Conservation (phyloP, 1,140 invertebrate genomes). For the Ceratosolen solmsi region DNA sequence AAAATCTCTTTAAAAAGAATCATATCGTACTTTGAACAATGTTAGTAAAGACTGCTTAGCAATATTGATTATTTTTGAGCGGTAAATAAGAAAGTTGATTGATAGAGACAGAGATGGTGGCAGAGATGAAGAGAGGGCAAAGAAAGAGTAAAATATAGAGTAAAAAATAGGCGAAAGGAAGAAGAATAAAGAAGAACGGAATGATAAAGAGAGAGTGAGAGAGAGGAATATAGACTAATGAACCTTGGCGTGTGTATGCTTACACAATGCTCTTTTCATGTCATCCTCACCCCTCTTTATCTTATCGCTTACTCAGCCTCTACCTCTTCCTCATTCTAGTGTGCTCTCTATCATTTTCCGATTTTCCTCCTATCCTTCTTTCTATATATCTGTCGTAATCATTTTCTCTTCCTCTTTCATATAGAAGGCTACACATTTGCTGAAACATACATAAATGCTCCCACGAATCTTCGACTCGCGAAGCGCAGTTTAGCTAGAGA, state of each 20-base stretch:
- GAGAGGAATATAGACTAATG: background rate
- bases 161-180: no score
- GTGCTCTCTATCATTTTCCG: no score
- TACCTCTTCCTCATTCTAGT: no score
- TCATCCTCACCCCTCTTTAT: background rate
- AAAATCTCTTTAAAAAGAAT: no score
- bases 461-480: background rate
- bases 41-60: no score
- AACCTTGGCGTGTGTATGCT: background rate
- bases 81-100: background rate
- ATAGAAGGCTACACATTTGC: no score
- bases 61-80: constrained; percentile 14
- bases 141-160: no score
- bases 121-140: background rate
- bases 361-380: background rate
- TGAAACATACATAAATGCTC: background rate
- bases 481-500: background rate
- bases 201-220: background rate
- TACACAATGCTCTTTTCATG: background rate
- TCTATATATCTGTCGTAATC: background rate
- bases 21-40: no score
- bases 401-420: background rate
- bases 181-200: background rate
- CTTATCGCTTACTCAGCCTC: background rate
- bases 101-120: background rate